Percentiles rank a stretch among this genome's conserved stretches.
Evolutionary conservation across 1,140 invertebrate species (phyloP).

Genomic region (Agrypnia vestita): DNA sequence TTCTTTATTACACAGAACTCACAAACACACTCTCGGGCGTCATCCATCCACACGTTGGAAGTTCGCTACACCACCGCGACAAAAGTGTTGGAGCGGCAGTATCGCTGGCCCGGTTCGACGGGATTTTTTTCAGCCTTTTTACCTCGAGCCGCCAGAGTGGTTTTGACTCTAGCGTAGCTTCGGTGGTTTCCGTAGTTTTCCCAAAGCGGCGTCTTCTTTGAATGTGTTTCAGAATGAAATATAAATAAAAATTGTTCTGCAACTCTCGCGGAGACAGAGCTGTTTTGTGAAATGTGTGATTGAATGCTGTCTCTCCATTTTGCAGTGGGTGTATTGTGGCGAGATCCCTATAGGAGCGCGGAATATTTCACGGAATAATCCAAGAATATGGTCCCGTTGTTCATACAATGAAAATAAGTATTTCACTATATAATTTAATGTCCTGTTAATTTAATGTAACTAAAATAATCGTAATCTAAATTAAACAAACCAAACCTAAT

Average conservation of each 20-base stretch:
- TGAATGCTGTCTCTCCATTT: neutral
- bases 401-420: too few species aligned
- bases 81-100: neutral
- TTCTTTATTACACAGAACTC: slow-evolving; percentile 33
- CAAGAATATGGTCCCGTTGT: too few species aligned
- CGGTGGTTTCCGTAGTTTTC: slow-evolving; percentile 36
- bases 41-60: slow-evolving; percentile 8
- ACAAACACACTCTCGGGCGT: slow-evolving; percentile 1
- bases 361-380: too few species aligned
- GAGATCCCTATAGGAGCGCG: neutral
- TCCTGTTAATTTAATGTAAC: too few species aligned
- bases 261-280: neutral
- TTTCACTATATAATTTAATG: too few species aligned
- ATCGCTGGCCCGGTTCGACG: neutral
- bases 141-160: neutral
- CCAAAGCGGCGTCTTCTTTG: slow-evolving; percentile 39
- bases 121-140: slow-evolving; percentile 9
- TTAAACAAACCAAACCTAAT: too few species aligned
- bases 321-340: slow-evolving; percentile 29
- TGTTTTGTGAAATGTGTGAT: slow-evolving; percentile 34
- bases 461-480: too few species aligned
- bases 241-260: slow-evolving; percentile 35
- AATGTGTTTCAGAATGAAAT: slow-evolving; percentile 39
- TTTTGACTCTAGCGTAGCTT: slow-evolving; percentile 1
- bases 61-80: neutral